phyloP scores from a whole-genome alignment of 2,888 invertebrate species.

The Agrenia bidenticulata region DNA sequence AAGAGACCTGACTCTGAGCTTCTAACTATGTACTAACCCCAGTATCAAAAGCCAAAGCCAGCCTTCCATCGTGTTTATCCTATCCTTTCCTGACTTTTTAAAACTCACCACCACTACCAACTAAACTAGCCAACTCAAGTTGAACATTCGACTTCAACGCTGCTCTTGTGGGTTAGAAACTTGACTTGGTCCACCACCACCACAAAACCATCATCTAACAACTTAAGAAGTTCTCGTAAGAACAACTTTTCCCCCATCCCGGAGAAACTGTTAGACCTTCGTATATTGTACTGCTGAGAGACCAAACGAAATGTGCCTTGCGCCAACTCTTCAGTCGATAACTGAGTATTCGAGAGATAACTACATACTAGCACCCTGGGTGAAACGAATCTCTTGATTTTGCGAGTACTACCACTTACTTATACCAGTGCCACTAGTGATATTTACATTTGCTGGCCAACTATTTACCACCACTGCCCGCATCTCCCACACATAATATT shows the following conservation, averaged over 20 bases:
- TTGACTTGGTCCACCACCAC: slow-evolving; percentile 5
- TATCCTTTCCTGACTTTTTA: slow-evolving; percentile 8
- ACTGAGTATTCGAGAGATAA: slow-evolving; percentile 50
- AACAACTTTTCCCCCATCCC: slow-evolving; percentile 12
- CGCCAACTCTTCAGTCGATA: slow-evolving; percentile 53
- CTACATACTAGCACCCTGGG: slow-evolving; percentile 27
- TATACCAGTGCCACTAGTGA: not conserved
- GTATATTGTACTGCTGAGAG: not conserved
- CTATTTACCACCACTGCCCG: slow-evolving; percentile 28
- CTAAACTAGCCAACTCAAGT: too few relatives aligned
- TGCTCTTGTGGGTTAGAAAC: too few relatives aligned
- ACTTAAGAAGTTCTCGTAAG: slow-evolving; percentile 16
- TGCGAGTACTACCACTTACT: slow-evolving; percentile 10
- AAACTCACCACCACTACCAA: slow-evolving; percentile 24
- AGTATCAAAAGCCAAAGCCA: slow-evolving; percentile 14
- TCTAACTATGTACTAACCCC: too few relatives aligned
- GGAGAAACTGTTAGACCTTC: slow-evolving; percentile 17
- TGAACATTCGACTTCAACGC: too few relatives aligned
- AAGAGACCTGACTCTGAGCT: too few relatives aligned
- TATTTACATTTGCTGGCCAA: not conserved
- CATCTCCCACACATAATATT: not conserved
- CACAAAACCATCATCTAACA: slow-evolving; percentile 13
- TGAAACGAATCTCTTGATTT: slow-evolving; percentile 4
- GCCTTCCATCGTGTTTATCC: slow-evolving; percentile 10
- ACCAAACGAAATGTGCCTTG: slow-evolving; percentile 49